Conservation (phyloP, 2,113 vertebrate species). For the Rhinolophus sinicus region DNA sequence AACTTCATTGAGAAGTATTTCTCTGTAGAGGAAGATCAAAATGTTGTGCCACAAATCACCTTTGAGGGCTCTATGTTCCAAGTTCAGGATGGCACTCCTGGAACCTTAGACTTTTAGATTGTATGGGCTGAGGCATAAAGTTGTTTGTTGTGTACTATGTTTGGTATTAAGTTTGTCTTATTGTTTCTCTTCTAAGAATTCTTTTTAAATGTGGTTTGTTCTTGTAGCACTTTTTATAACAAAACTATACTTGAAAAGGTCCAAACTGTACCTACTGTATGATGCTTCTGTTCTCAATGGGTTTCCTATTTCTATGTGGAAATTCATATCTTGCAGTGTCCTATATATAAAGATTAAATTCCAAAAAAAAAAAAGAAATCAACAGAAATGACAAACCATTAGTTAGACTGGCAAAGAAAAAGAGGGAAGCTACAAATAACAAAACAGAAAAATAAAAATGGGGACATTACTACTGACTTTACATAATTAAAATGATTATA, state of each 20-base stretch:
- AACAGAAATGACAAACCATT: background rate
- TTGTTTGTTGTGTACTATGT: background rate
- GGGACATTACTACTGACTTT: background rate
- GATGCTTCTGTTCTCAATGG: background rate
- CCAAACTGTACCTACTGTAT: background rate
- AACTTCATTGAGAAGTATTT: background rate
- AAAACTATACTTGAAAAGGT: background rate
- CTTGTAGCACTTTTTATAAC: background rate
- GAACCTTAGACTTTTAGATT: background rate
- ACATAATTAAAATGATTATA: background rate
- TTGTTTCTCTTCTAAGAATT: background rate
- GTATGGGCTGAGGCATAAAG: background rate
- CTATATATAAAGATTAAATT: background rate
- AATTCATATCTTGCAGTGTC: background rate
- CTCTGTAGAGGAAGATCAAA: background rate
- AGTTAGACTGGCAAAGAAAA: background rate
- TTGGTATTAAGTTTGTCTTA: background rate
- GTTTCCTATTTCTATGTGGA: background rate
- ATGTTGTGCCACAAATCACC: background rate
- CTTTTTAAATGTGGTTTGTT: background rate
- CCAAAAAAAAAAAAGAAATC: background rate
- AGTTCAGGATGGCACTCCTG: background rate
- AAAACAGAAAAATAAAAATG: constrained; percentile 6
- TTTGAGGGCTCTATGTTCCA: background rate
- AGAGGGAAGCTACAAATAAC: background rate